Evolutionary conservation across 53 echinoderm and acorn worm genomes (phyloP).

Genomic region (Mesocentrotus franciscanus): DNA sequence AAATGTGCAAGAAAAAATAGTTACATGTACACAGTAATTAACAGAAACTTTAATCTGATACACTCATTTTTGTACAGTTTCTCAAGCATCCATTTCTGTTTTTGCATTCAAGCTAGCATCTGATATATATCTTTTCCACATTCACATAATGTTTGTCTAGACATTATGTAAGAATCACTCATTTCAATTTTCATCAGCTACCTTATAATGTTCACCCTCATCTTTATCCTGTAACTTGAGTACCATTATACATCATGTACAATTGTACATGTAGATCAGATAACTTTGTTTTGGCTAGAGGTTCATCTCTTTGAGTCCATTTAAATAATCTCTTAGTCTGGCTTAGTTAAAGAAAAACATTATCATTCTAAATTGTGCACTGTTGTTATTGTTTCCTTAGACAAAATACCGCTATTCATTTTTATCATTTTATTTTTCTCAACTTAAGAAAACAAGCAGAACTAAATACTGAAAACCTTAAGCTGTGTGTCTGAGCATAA

Average conservation of each 20-base stretch:
- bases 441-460: neutral
- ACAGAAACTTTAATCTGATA: neutral
- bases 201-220: too few species aligned
- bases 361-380: neutral
- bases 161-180: slow-evolving; percentile 25
- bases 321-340: neutral
- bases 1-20: neutral
- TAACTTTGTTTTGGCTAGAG: too few species aligned
- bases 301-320: neutral
- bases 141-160: neutral
- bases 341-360: too few species aligned
- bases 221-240: too few species aligned
- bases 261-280: too few species aligned
- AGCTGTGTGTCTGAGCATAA: neutral
- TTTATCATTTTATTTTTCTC: neutral
- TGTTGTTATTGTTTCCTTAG: neutral
- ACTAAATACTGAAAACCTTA: neutral
- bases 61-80: neutral
- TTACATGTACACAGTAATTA: neutral
- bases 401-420: neutral
- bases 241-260: too few species aligned
- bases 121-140: neutral
- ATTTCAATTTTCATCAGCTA: neutral
- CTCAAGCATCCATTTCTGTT: neutral
- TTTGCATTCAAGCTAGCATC: neutral